phyloP scores from a whole-genome alignment of 2,113 vertebrate species.

The Sitta europaea region DNA sequence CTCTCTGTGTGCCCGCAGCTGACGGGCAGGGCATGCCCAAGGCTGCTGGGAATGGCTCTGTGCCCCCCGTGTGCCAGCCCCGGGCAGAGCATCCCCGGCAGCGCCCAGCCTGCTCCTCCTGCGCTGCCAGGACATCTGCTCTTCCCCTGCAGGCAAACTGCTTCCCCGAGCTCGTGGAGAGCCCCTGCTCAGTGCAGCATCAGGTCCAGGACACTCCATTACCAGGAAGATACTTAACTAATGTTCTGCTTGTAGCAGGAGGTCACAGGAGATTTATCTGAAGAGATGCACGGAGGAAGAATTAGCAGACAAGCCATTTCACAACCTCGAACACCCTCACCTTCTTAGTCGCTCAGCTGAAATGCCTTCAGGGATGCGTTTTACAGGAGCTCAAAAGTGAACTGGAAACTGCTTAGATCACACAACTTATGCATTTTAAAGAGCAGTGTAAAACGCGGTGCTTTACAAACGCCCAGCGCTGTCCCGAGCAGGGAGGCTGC shows the following conservation, averaged over 20 bases:
- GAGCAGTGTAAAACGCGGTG: conserved; percentile 7
- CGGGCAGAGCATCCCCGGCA: not conserved
- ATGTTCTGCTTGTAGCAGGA: conserved; percentile 55
- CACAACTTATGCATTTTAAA: conserved; percentile 67
- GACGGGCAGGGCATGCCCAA: not conserved
- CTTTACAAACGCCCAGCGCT: conserved; percentile 31
- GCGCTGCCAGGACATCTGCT: not conserved
- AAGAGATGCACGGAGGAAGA: conserved; percentile 54
- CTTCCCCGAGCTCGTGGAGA: not conserved
- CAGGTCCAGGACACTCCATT: conserved; percentile 42
- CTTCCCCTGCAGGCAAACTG: not conserved
- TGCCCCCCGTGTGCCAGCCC: not conserved
- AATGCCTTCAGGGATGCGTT: conserved; percentile 56
- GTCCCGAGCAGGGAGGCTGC: not conserved
- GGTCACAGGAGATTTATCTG: conserved; percentile 65
- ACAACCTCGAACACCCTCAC: conserved; percentile 58
- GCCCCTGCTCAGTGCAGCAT: not conserved
- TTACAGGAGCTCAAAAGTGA: conserved; percentile 60
- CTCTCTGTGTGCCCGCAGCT: not conserved
- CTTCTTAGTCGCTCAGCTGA: conserved; percentile 25
- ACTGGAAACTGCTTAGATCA: conserved; percentile 64
- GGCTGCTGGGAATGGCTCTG: not conserved
- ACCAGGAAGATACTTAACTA: conserved; percentile 58
- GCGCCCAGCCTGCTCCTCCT: not conserved
- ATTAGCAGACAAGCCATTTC: conserved; percentile 67